Percentiles rank a stretch among this genome's conserved stretches.
Evolutionary conservation across 1,140 invertebrate species (phyloP).

Genomic region (Dryas iulia): DNA sequence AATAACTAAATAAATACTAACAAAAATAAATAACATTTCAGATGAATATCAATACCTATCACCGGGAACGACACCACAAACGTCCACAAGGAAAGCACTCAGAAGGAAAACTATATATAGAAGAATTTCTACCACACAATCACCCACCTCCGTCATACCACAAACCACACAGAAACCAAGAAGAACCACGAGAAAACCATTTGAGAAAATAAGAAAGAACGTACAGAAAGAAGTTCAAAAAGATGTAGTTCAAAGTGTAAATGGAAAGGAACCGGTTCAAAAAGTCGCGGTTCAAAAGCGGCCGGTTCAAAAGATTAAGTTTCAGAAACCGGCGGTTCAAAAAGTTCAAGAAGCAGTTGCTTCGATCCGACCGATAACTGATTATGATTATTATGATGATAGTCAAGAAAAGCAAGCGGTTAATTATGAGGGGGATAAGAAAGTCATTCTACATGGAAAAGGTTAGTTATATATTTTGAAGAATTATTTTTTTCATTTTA

Average conservation of each 20-base stretch:
- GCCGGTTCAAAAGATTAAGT: slow-evolving; percentile 15
- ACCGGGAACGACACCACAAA: slow-evolving; percentile 51
- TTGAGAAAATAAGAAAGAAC: slow-evolving; percentile 49
- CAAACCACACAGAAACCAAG: slow-evolving; percentile 44
- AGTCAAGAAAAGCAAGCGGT: slow-evolving; percentile 80
- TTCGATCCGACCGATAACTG: slow-evolving; percentile 69
- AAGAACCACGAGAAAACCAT: slow-evolving; percentile 53
- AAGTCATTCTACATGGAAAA: slow-evolving; percentile 81
- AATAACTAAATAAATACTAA: not conserved
- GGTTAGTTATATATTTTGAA: slow-evolving; percentile 50
- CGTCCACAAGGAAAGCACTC: slow-evolving; percentile 42
- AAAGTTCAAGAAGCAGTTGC: slow-evolving; percentile 38
- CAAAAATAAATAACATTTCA: slow-evolving; percentile 30
- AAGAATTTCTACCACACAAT: slow-evolving; percentile 58
- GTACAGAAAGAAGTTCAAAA: slow-evolving; percentile 31
- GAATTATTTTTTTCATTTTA: not conserved
- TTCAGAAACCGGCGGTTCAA: slow-evolving; percentile 8
- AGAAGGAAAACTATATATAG: slow-evolving; percentile 55
- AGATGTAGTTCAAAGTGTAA: slow-evolving; percentile 18
- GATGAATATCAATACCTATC: slow-evolving; percentile 73
- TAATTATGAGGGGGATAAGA: slow-evolving; percentile 81
- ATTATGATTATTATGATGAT: slow-evolving; percentile 87
- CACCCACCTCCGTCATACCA: slow-evolving; percentile 39
- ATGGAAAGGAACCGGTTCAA: slow-evolving; percentile 8
- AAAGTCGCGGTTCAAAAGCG: slow-evolving; percentile 26